Base-by-base conservation (phyloP, 2,113 vertebrate genomes). In the Epinephelus lanceolatus region DNA sequence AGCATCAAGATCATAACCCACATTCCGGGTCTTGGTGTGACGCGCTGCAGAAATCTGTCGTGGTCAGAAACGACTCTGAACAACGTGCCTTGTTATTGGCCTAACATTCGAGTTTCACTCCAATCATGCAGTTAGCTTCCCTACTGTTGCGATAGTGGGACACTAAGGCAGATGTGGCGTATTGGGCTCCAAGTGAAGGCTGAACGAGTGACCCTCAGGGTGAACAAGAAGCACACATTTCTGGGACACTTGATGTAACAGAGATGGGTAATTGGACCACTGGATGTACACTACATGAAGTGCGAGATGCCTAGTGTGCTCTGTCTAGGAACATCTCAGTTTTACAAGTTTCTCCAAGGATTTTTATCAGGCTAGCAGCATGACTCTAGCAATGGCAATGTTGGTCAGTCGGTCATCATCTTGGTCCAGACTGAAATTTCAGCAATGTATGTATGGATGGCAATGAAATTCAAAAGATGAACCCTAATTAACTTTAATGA, bases 241-340 rank as follows among this genome's bases (percentile, higher is more conserved):
- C 87, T 93, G 86, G 93, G 89, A 85, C 91, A 91, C 74, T 91
- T 91, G 83, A 91, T 75, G 78, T 81, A 80, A 84, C 71, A 69
- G 80, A 83, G 89, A 88, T 78, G 62, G 77, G 86, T 92, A 92
- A 92, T 91, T 92, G 89, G 86, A 81, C 80, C 65, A 71, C 78
- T 81, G 86, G 71, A 85, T 79, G 63, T 77, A 71, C 42, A 65
- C 59, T 72, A 81, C 84, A 83, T 59, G 71, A 82, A 85, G 69
- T 83, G 79, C 42, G 77, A 80, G 77, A 82, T 76, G 87, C 83
- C 86, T 33, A 71, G 69, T 59, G 76, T 83, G 71, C 74, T 85
- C 68, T 63, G 63, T 91, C 82, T 55, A 76, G 77, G 70, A 85
- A 79, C 59, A 55, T 85, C 33, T 78, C 81, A 56, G 65, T 78